Evolutionary conservation across 2,113 vertebrate genomes (phyloP).

Genomic region (Nyctibius bracteatus): DNA sequence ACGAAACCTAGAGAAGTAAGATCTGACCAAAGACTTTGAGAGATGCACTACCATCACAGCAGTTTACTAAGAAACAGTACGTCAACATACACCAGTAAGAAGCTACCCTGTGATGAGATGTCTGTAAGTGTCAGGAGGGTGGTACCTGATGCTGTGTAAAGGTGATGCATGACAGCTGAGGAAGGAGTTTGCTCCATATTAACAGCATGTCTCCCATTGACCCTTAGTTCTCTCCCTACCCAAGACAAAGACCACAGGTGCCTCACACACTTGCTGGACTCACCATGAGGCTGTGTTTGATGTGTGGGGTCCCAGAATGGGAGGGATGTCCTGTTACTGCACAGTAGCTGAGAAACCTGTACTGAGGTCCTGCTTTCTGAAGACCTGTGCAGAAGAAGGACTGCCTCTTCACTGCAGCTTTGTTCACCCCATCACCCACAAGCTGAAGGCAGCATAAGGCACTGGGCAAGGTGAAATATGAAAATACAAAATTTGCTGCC

Average conservation of each 20-base stretch:
- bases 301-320: neutral
- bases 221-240: neutral
- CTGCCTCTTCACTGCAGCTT: neutral
- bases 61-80: neutral
- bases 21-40: neutral
- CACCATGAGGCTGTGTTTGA: neutral
- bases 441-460: neutral
- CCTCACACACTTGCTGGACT: neutral
- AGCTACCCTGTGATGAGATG: neutral
- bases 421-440: fast-evolving
- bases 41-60: neutral
- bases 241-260: neutral
- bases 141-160: neutral
- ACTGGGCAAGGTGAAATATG: neutral
- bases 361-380: neutral
- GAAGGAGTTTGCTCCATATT: neutral
- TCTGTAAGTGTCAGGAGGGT: neutral
- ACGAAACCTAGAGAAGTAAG: neutral
- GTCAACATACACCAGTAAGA: neutral
- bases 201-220: neutral
- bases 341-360: neutral
- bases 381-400: neutral
- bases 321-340: neutral
- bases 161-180: neutral
- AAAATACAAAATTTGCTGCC: neutral